These are phyloP conservation scores for Brachyptera risi DNA, from an alignment of 2,888 invertebrate genomes.

Conservation along the genomic window DNA sequence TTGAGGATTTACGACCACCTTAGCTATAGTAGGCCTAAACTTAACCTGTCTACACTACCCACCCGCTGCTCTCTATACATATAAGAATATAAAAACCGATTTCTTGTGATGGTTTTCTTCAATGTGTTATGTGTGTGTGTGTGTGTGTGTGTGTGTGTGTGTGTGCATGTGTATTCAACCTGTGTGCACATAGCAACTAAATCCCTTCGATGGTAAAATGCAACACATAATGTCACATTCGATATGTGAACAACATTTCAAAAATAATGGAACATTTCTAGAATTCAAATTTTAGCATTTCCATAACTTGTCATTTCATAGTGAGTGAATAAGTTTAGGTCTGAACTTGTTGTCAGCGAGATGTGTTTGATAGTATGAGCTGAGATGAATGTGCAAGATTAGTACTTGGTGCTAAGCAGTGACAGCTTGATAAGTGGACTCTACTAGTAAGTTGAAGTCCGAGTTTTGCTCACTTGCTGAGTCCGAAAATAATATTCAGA, in stretches of 20 bases:
- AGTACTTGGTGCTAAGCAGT: neutral
- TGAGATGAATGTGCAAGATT: conserved; percentile 6
- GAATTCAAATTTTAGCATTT: conserved; percentile 11
- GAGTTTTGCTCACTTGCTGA: no score
- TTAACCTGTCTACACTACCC: conserved; percentile 21
- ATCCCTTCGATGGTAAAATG: neutral
- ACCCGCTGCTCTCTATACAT: conserved; percentile 3
- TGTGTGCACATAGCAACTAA: neutral
- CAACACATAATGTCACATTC: neutral
- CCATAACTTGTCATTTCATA: conserved; percentile 9
- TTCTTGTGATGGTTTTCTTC: neutral
- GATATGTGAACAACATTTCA: conserved; percentile 2
- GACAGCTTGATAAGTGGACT: conserved; percentile 9
- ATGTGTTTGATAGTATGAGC: neutral
- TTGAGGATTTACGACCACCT: conserved; percentile 25
- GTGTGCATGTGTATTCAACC: no score
- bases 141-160: no score
- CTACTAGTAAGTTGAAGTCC: no score
- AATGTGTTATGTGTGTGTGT: no score
- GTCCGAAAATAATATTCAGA: no score
- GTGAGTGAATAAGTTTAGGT: no score
- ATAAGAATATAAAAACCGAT: conserved; percentile 14
- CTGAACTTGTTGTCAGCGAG: conserved; percentile 2
- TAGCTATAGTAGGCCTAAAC: conserved; percentile 22
- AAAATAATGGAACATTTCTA: neutral